A percentile compares a stretch with the other conserved stretches of the same genome.
Evolutionary conservation across 2,888 invertebrate genomes (phyloP).

Genomic region (Epirrhoe tristata): DNA sequence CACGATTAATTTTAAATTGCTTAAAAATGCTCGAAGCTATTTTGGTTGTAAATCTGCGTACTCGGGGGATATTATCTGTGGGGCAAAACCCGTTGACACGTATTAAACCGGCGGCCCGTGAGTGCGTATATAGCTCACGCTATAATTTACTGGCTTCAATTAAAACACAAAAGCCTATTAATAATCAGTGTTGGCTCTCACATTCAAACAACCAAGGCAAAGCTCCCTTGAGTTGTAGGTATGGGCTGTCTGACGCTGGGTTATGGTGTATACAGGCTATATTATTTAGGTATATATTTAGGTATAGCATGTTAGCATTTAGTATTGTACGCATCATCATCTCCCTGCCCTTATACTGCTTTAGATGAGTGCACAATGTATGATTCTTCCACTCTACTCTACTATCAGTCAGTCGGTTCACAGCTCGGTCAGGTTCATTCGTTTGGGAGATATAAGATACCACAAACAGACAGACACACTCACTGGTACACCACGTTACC

Average conservation of each 20-base stretch:
- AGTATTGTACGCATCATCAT: no score
- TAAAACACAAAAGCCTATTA: slow-evolving; percentile 17
- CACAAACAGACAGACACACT: no score
- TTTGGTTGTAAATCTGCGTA: slow-evolving; percentile 15
- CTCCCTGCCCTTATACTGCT: no score
- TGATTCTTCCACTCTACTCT: no score
- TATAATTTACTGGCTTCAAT: slow-evolving; percentile 12
- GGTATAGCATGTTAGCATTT: no score
- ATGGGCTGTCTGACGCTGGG: background rate
- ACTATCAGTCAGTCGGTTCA: no score
- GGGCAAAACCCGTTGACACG: slow-evolving; percentile 27
- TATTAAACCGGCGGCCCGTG: slow-evolving; percentile 20
- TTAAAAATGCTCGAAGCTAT: slow-evolving; percentile 9
- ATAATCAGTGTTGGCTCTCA: background rate
- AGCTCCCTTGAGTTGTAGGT: background rate
- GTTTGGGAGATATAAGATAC: no score
- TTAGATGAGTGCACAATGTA: no score
- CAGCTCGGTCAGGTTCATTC: no score
- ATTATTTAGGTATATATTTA: no score
- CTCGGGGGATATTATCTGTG: slow-evolving; percentile 14
- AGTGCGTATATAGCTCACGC: slow-evolving; percentile 19
- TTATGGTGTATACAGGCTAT: background rate
- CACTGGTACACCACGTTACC: no score
- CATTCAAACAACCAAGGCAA: slow-evolving; percentile 1
- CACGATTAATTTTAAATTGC: slow-evolving; percentile 1